Conservation (phyloP, 2,888 invertebrate genomes). For the Drosophila neutralis region DNA sequence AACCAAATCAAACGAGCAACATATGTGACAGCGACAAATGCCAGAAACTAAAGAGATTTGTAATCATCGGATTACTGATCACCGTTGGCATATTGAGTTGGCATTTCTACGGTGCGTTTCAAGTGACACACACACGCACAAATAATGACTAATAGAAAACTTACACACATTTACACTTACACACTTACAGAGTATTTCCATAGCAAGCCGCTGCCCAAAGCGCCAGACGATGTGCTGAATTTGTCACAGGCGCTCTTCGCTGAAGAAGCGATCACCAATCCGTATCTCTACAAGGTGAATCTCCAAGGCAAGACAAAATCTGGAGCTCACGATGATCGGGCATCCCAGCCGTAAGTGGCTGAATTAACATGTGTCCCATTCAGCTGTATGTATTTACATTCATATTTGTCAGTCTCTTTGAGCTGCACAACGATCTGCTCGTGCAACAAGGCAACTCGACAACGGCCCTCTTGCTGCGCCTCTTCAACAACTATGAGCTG, state of each 20-base stretch:
- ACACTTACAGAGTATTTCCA: constrained; percentile 73
- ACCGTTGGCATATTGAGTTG: constrained; percentile 74
- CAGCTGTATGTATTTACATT: neutral
- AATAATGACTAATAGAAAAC: too few species aligned
- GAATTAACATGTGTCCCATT: neutral
- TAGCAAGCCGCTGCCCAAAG: constrained; percentile 61
- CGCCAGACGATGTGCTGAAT: constrained; percentile 64
- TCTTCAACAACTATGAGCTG: constrained; percentile 80
- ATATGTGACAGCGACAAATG: constrained; percentile 68
- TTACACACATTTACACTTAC: neutral
- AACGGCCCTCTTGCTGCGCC: constrained; percentile 65
- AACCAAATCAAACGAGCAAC: constrained; percentile 38
- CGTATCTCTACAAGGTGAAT: constrained; percentile 71
- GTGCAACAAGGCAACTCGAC: constrained; percentile 67
- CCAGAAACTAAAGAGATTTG: constrained; percentile 72
- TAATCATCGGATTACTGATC: constrained; percentile 66
- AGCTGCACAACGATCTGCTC: constrained; percentile 70
- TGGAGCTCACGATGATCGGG: constrained; percentile 73
- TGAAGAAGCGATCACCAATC: constrained; percentile 68
- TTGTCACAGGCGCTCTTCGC: constrained; percentile 69
- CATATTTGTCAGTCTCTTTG: constrained; percentile 60
- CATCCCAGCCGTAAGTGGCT: constrained; percentile 71
- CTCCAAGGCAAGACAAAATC: constrained; percentile 77
- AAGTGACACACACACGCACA: neutral
- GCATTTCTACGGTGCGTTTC: constrained; percentile 78